Base-by-base conservation (phyloP, 2,888 invertebrate genomes). In the Cerastis rubricosa region DNA sequence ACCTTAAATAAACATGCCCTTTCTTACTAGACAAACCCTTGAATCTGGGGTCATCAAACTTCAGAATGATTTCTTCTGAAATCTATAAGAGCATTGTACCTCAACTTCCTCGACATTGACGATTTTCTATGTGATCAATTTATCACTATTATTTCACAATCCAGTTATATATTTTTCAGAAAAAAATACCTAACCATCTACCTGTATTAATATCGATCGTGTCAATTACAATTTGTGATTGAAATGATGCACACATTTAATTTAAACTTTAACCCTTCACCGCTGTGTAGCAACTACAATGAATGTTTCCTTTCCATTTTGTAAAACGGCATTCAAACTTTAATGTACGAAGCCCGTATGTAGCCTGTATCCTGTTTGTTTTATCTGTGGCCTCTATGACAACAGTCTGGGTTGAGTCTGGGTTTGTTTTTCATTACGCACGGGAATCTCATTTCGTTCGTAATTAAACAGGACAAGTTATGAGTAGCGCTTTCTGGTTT, bases 371-470 rank as follows among this genome's bases (percentile, higher is more conserved):
- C 57, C 71, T 81, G 79, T 87, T 85, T 83, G 77, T 83, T 85
- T 82, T 85, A 86, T 87, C 88, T 84, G 86, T 82, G 85, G 81
- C 71, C 72, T 74, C 35, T 77, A 73, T 84, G 83, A 87, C 85
- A 80, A 83, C 84, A 85, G 87, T 84, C 81, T 81, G 74, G 77
- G 78, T 74, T 68, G 57, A 77, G 69, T 76, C 76, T 71, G 75
- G 78, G 89, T 89, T 90, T 89, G 87, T 90, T 90, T 90, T 91
- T 88, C 90, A 90, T 90, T 90, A 89, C 79, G 69, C 71, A 59
- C 76, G 67, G 75, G 82, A 85, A 87, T 87, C 89, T 89, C 86
- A 90, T 90, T 87, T 82, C 78, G 78, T 88, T 84, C 77, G 84
- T 89, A 88, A 89, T 90, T 89, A 90, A 88, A 88, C 85, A 84